Base-by-base conservation (phyloP, 2,113 vertebrate genomes). In the Amphiprion ocellaris region DNA sequence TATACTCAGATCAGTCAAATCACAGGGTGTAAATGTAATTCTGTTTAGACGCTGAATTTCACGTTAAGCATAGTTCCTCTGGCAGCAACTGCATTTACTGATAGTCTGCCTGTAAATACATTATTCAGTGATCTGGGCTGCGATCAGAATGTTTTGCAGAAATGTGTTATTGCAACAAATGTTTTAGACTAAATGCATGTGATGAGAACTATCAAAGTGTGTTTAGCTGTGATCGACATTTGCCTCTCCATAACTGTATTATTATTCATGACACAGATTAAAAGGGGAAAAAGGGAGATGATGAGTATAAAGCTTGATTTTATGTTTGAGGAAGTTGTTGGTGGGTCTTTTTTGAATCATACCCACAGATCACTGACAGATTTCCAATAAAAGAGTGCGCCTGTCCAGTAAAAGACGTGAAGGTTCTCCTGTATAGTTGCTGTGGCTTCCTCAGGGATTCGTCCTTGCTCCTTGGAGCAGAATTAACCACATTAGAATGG, bases 391-490 rank as follows among this genome's bases (percentile, higher is more conserved):
- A 61, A 39, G 37, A 4, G 23, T 10, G 37, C 30, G 16, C n/a
- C 9, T 53, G 55, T 28, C 41, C 46, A 12, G 26, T 50, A 24
- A 71, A 61, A 1, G 44, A 17, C 24, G 37, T 46, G 21, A 47
- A 37, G 46, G 19, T 0, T 58, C 17, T 53, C 5, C 30, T 26
- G 33, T 21, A 60, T 49, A 39, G 74, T 52, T 46, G 46, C 44
- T 21, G 21, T 12, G 44, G 30, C 19, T 33, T 52, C 64, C 47
- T 54, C 8, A 6, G 65, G 47, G 65, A 46, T 23, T 17, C 16
- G 17, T 21, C 4, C 30, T 69, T 33, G 30, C 73, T 68, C 56
- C 33, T 69, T 15, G 49, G 19, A 46, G 65, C 33, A 49, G 49
- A 59, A 60, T 68, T 41, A 47, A 24, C 19, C 15, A 41, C 55